These are phyloP conservation scores for Polymixis flavicincta DNA, from an alignment of 2,888 invertebrate genomes.

Conservation along the genomic window DNA sequence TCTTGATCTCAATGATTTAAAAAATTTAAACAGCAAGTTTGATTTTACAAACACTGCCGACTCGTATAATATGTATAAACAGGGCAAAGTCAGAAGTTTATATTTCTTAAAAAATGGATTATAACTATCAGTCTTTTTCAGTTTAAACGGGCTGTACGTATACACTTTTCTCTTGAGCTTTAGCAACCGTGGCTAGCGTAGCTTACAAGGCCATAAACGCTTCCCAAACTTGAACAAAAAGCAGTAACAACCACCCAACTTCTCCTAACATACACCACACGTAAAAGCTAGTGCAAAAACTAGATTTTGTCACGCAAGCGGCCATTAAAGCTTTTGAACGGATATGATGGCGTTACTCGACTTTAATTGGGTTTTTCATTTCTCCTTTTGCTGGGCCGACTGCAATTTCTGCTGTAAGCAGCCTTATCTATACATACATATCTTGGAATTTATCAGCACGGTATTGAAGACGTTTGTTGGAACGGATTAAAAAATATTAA, in stretches of 20 bases:
- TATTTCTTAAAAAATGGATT: too few relatives aligned
- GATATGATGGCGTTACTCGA: constrained; percentile 81
- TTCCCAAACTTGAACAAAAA: not conserved
- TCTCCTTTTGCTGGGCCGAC: constrained; percentile 76
- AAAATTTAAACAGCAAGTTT: too few relatives aligned
- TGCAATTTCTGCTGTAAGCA: constrained; percentile 69
- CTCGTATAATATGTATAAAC: too few relatives aligned
- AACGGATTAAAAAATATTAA: constrained; percentile 50
- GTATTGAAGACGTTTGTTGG: constrained; percentile 43
- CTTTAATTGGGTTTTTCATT: constrained; percentile 85
- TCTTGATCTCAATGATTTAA: too few relatives aligned
- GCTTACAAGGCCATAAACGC: too few relatives aligned
- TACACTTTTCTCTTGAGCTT: too few relatives aligned
- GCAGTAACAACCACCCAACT: not conserved
- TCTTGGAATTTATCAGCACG: constrained; percentile 57
- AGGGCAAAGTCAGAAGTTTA: too few relatives aligned
- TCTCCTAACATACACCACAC: constrained; percentile 70
- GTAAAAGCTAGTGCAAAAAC: constrained; percentile 74
- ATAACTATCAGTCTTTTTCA: too few relatives aligned
- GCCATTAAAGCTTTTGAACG: constrained; percentile 82
- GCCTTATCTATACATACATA: constrained; percentile 57
- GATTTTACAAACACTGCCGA: too few relatives aligned
- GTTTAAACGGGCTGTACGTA: too few relatives aligned
- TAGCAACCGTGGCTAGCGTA: too few relatives aligned
- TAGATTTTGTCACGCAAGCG: constrained; percentile 85